These are phyloP conservation scores for Cromileptes altivelis DNA, from an alignment of 2,113 vertebrate species.

Conservation along the genomic window DNA sequence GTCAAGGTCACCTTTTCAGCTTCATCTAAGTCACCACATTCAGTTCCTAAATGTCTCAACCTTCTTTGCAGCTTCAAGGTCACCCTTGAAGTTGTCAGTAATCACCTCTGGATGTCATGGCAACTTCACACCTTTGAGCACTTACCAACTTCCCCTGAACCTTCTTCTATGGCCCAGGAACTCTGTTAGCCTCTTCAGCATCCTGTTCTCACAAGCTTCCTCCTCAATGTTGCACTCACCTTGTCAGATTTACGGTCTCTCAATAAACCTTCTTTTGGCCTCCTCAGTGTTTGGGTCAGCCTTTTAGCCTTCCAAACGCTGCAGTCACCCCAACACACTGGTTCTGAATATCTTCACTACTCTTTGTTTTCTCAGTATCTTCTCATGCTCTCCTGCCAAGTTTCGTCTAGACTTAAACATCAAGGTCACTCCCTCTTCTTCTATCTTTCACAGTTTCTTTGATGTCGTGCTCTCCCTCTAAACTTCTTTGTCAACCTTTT, in stretches of 20 bases:
- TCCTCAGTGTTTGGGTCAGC: neutral
- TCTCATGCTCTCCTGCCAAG: neutral
- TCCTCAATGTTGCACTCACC: conserved; percentile 47
- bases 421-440: neutral
- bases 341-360: too few relatives aligned
- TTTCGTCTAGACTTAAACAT: neutral
- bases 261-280: neutral
- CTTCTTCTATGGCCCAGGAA: neutral
- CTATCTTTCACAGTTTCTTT: neutral
- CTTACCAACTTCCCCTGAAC: neutral
- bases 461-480: neutral
- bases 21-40: neutral
- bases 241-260: neutral
- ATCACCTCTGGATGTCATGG: neutral
- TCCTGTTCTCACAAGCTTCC: neutral
- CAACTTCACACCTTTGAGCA: neutral
- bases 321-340: too few relatives aligned
- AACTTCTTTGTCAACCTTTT: neutral
- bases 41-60: neutral
- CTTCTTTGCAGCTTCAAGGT: neutral
- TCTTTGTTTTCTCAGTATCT: neutral
- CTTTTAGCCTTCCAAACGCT: neutral
- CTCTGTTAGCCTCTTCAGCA: too few relatives aligned
- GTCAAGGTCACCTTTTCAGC: conserved; percentile 51
- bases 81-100: neutral